phyloP scores from a whole-genome alignment of 2,888 invertebrate genomes.

The Apotomis betuletana region DNA sequence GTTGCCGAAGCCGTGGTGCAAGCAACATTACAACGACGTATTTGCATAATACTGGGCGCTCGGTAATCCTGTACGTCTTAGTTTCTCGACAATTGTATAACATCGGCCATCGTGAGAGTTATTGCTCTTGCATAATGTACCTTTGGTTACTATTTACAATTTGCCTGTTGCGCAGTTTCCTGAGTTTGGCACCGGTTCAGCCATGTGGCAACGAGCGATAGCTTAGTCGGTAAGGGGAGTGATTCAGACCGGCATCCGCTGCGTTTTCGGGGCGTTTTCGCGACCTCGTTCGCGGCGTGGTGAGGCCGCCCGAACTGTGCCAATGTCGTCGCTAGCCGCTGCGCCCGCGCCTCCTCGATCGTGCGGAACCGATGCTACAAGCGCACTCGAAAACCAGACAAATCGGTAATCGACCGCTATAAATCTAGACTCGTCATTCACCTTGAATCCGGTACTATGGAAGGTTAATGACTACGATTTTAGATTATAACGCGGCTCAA shows the following conservation, averaged over 20 bases:
- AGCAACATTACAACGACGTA: conserved; percentile 75
- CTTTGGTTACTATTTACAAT: conserved; percentile 50
- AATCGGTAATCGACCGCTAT: conserved; percentile 43
- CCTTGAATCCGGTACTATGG: conserved; percentile 44
- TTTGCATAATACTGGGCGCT: conserved; percentile 79
- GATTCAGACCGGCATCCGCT: conserved; percentile 78
- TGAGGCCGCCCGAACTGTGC: conserved; percentile 80
- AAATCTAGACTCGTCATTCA: conserved; percentile 42
- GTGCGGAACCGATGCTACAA: conserved; percentile 70
- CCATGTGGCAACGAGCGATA: conserved; percentile 54
- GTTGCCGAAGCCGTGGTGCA: conserved; percentile 81
- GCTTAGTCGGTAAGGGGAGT: conserved; percentile 65
- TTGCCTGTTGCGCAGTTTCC: conserved; percentile 62
- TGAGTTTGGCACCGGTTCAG: conserved; percentile 64
- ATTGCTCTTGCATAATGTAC: conserved; percentile 55
- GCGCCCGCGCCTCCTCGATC: conserved; percentile 62
- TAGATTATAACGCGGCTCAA: conserved; percentile 51
- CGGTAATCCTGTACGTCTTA: conserved; percentile 65
- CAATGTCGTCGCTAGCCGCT: conserved; percentile 69
- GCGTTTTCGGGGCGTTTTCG: conserved; percentile 76
- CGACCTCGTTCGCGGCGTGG: conserved; percentile 73
- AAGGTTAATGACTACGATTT: conserved; percentile 33
- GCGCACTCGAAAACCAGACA: conserved; percentile 49
- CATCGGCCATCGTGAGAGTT: conserved; percentile 55
- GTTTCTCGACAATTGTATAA: conserved; percentile 70